Evolutionary conservation across 2,888 invertebrate genomes (phyloP), one percentile per base, ranked within the genome.

Genomic region (Caenorhabditis sinica): DNA sequence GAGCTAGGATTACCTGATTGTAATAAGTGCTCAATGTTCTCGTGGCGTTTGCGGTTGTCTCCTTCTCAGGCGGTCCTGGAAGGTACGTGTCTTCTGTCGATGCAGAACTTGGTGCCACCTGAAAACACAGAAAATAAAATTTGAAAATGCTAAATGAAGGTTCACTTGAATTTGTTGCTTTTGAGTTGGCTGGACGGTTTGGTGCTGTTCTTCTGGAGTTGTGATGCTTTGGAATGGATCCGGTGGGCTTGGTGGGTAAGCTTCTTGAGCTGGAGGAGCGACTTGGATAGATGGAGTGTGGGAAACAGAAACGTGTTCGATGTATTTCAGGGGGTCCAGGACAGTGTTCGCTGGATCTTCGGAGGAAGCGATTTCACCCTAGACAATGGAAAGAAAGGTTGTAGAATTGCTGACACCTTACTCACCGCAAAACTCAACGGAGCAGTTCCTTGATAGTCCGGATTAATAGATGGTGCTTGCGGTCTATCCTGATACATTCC

Each of bases 221-320:
- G 58, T 58, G 4, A 58, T 53, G 23, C 30, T 60, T n/a, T 13
- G 28, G 56, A 80, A 72, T 45, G 80, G 80, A 28, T 80, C 72
- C 5, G 72, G 58, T 11, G 80, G 80, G 6, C 45, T 43, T 45
- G 72, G 80, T 1, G 65, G 80, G 15, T 80, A 72, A n/a, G 66
- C 23, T 51, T 80, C 80, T 25, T 72, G 72, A 49, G 56, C 63
- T n/a, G 69, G 69, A n/a, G 68, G 45, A 30, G 30, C 68, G 23
- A 61, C 60, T 69, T 61, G 61, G 13, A 72, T 43, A 8, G 80
- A 58, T 17, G 80, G 81, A 20, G 76, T 72, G 23, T 83, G 83
- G 5, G 83, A 83, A 0, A 83, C 74, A 0, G 83, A 83, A 2
- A 83, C 83, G 49, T 83, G 83, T 45, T 83, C 83, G 17, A 83